These are phyloP conservation scores for Trachelus stipa DNA, from an alignment of 2,888 invertebrate species.

Conservation along the genomic window DNA sequence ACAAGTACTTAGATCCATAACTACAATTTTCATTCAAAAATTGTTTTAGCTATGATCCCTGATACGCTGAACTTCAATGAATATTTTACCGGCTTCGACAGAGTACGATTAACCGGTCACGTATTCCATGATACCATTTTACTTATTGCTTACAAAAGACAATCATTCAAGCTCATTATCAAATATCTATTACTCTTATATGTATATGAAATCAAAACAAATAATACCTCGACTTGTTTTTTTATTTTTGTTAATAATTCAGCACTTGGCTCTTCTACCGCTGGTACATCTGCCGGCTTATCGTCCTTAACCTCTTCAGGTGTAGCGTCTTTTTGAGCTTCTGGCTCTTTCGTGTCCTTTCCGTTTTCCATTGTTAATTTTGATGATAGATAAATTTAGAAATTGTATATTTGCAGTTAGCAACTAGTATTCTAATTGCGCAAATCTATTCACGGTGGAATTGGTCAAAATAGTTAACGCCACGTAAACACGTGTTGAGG, in stretches of 20 bases:
- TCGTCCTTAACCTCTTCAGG: conserved; percentile 34
- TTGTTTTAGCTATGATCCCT: background rate
- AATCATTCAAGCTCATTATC: background rate
- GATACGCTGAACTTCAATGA: too few species aligned
- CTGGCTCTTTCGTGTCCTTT: conserved; percentile 30
- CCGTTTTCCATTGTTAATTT: conserved; percentile 47
- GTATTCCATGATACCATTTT: too few species aligned
- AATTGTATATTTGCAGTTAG: too few species aligned
- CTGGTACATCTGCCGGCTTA: conserved; percentile 10
- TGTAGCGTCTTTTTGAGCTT: conserved; percentile 22
- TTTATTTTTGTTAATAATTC: conserved; percentile 50
- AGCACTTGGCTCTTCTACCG: conserved; percentile 30
- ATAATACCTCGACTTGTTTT: conserved; percentile 52
- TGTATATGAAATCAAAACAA: background rate
- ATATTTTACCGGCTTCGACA: too few species aligned
- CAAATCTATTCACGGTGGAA: too few species aligned
- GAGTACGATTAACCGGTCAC: too few species aligned
- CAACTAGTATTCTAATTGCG: too few species aligned
- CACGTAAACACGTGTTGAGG: too few species aligned
- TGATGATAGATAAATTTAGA: background rate
- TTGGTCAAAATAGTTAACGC: too few species aligned
- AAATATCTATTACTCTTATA: background rate
- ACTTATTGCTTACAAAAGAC: background rate
- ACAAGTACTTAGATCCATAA: background rate
- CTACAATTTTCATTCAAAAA: background rate